Conservation (phyloP, 2,113 vertebrate genomes). For the Cephalopterus ornatus region DNA sequence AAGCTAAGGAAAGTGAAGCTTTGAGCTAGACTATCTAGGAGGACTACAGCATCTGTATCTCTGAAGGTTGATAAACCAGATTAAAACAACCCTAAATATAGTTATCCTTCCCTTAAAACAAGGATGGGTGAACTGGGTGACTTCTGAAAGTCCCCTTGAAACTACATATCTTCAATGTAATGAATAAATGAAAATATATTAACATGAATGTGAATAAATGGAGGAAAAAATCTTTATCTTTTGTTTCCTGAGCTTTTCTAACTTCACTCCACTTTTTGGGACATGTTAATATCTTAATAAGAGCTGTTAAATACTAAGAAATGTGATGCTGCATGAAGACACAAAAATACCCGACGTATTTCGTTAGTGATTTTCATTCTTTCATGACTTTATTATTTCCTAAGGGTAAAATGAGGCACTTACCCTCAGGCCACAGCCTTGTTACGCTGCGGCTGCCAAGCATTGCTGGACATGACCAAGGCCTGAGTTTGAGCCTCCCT, state of each 20-base stretch:
- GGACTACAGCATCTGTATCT: not conserved
- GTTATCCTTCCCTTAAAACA: not conserved
- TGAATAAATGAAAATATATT: not conserved
- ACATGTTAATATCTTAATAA: not conserved
- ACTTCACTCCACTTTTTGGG: not conserved
- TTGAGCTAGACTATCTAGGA: not conserved
- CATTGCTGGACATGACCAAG: rapidly evolving
- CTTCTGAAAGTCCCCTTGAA: not conserved
- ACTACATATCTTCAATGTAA: not conserved
- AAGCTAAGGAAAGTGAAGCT: not conserved
- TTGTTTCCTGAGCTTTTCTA: not conserved
- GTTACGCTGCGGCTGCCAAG: not conserved
- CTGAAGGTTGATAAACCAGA: not conserved
- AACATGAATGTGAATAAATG: not conserved
- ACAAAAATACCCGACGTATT: not conserved
- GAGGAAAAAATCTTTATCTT: not conserved
- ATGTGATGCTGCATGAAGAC: not conserved
- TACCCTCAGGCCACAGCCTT: not conserved
- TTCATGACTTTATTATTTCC: not conserved
- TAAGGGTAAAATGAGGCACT: rapidly evolving
- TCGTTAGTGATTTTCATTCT: not conserved
- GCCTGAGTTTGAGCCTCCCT: not conserved
- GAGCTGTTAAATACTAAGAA: not conserved
- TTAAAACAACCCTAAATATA: not conserved
- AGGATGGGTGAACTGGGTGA: not conserved